Base-by-base conservation (phyloP, 2,888 invertebrate species). In the Xestia c-nigrum region DNA sequence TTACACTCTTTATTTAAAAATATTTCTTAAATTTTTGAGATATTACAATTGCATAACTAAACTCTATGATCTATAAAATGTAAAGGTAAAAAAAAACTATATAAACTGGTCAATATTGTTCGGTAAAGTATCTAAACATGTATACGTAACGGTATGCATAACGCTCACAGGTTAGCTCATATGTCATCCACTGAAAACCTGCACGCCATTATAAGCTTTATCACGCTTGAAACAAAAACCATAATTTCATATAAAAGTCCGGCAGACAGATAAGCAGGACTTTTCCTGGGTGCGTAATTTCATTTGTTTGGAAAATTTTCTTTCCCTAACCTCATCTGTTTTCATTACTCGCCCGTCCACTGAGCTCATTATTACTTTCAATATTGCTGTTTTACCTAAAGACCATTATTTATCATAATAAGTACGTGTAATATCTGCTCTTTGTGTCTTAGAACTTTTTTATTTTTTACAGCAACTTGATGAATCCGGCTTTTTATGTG, bases 381-480 rank as follows among this genome's bases (percentile, higher is more conserved):
- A 91, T 91, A 90, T 90, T 88, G 86, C 87, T 89, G 82, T 88
- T 89, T 81, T 86, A 83, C 85, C 81, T 87, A 87, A 88, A 89
- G 80, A 87, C 87, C 89, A 91, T 91, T 90, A 91, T 91, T 91
- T 91, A 90, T 90, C 86, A 87, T 90, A 89, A 91, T 89, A 89
- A 86, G 76, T 80, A 64, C 73, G 73, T 67, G 80, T 69, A 75
- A 82, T 84, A 75, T 77, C 85, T 85, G 69, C 79, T 74, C 80
- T 82, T 84, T 87, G 81, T 83, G 75, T 69, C 72, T 75, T 73
- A n/a, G 71, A 79, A 85, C 84, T 84, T 85, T 88, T 85, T 43
- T 46, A 52, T 70, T 79, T 81, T 72, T 75, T 61, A 74, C 66
- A 70, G 70, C 68, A 57, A 64, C 57, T 78, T 83, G 47, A 14